Conservation (phyloP, 2,888 invertebrate genomes). For the Tortrix viridana region DNA sequence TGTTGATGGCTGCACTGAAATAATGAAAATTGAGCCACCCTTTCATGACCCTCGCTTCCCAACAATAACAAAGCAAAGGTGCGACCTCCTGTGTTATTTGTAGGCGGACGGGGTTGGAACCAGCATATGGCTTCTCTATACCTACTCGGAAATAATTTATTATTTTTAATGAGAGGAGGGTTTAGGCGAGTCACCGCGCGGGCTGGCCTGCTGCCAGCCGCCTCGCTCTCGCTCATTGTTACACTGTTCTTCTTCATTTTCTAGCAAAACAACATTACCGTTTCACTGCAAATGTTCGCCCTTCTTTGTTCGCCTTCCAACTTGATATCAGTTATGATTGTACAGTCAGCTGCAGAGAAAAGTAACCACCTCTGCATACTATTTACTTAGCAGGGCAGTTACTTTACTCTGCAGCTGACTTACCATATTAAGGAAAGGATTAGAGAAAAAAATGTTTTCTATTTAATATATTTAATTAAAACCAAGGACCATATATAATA, state of each 20-base stretch:
- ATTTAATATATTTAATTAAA: no score
- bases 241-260: conserved; percentile 52
- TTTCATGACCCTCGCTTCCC: neutral
- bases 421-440: no score
- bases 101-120: neutral
- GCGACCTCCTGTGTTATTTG: neutral
- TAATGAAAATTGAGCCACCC: neutral
- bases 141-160: conserved; percentile 26
- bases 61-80: neutral
- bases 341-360: no score
- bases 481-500: no score
- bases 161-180: conserved; percentile 41
- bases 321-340: no score
- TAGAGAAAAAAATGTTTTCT: no score
- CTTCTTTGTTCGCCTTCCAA: neutral
- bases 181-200: conserved; percentile 39
- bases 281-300: conserved; percentile 42
- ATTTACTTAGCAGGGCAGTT: no score
- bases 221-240: conserved; percentile 53
- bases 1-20: neutral
- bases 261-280: conserved; percentile 50
- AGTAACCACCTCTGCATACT: no score
- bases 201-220: conserved; percentile 59
- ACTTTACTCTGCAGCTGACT: no score
- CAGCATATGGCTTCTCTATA: conserved; percentile 4